Evolutionary conservation across 1,140 invertebrate species (phyloP).

Genomic region (Octopus bimaculoides): DNA sequence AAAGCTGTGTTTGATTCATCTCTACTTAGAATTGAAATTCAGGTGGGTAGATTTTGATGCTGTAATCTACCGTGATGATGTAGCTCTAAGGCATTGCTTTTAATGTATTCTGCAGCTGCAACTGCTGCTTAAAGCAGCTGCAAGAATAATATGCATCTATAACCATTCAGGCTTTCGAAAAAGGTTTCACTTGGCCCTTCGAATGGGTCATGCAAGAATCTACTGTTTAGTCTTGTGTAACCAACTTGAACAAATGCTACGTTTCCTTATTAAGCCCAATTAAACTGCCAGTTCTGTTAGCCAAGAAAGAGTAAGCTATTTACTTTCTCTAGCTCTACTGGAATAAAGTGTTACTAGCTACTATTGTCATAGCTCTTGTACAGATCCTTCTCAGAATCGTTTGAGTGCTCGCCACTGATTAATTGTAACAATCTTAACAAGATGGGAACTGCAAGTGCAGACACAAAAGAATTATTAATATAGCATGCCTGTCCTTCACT

Average conservation of each 20-base stretch:
- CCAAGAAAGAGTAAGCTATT: neutral
- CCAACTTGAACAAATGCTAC: constrained; percentile 5
- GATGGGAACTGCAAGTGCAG: neutral
- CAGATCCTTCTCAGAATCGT: neutral
- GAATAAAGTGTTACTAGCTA: neutral
- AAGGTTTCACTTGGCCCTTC: constrained; percentile 3
- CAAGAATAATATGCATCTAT: constrained; percentile 9
- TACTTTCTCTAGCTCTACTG: constrained; percentile 1
- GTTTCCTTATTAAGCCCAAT: constrained; percentile 1
- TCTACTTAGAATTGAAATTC: constrained; percentile 3
- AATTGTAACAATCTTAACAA: neutral
- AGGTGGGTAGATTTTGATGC: constrained; percentile 11
- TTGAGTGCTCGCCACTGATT: constrained; percentile 1
- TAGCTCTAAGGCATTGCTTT: constrained; percentile 2
- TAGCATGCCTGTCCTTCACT: neutral
- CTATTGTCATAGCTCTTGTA: constrained; percentile 6
- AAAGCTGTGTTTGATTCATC: constrained; percentile 8
- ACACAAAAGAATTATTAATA: constrained; percentile 7
- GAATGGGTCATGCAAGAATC: constrained; percentile 9
- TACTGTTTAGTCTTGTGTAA: constrained; percentile 9
- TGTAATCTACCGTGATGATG: constrained; percentile 6
- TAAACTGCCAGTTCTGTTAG: constrained; percentile 5
- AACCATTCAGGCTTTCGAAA: constrained; percentile 2
- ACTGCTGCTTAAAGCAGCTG: constrained; percentile 8
- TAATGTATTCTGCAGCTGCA: constrained; percentile 10